Conservation (phyloP, 2,797 vertebrate genomes). For the Rhinella marina region DNA sequence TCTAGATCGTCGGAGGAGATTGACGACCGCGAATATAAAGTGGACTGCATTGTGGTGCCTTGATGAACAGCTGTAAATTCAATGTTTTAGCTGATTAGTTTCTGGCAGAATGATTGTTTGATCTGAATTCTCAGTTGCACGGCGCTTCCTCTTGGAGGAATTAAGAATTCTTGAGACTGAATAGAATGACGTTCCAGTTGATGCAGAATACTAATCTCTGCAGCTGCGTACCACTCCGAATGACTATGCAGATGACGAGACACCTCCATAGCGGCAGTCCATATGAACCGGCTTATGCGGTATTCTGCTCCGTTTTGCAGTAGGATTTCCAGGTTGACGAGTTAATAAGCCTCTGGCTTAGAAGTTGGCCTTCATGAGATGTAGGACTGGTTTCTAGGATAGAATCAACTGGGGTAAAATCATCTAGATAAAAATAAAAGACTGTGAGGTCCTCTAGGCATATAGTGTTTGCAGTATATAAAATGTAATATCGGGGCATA, state of each 20-base stretch:
- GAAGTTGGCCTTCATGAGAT: not conserved
- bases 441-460: too few relatives aligned
- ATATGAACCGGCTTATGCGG: not conserved
- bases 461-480: too few relatives aligned
- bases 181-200: constrained; percentile 75
- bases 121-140: constrained; percentile 71
- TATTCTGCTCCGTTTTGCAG: not conserved
- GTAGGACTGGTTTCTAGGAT: not conserved
- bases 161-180: constrained; percentile 76
- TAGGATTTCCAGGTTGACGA: not conserved
- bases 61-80: constrained; percentile 76
- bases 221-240: constrained; percentile 74
- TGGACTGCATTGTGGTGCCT: constrained; percentile 71
- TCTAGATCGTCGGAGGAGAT: constrained; percentile 57
- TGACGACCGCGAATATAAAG: constrained; percentile 62
- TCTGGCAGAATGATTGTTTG: constrained; percentile 71
- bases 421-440: not conserved
- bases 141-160: constrained; percentile 77
- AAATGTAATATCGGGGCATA: too few relatives aligned
- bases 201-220: constrained; percentile 66
- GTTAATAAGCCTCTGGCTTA: not conserved
- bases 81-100: constrained; percentile 74
- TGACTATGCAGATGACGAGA: constrained; percentile 62
- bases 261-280: constrained; percentile 1
- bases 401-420: not conserved